These are phyloP conservation scores for Pantherophis alleghaniensis DNA, from an alignment of 2,797 vertebrate genomes.

Conservation along the genomic window DNA sequence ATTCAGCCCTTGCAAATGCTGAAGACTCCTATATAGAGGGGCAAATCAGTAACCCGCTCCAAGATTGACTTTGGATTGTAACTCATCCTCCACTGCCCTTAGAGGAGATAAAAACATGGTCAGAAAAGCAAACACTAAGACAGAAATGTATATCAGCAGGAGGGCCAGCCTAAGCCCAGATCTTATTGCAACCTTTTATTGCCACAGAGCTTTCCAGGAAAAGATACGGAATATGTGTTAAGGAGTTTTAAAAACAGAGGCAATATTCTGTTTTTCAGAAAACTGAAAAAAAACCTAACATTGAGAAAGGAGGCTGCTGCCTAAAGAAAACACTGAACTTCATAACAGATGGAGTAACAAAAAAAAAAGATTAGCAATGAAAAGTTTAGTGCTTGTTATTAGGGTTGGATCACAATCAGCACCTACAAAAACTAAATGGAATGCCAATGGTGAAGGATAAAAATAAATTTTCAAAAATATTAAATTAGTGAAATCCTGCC, in stretches of 20 bases:
- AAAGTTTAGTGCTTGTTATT: neutral
- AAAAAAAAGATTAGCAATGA: neutral
- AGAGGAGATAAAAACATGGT: neutral
- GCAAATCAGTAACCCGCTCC: neutral
- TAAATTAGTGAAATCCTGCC: neutral
- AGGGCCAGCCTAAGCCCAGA: neutral
- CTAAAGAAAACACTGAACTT: neutral
- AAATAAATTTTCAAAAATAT: neutral
- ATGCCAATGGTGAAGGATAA: neutral
- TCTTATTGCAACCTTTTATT: neutral
- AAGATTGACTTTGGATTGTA: neutral
- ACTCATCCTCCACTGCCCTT: neutral
- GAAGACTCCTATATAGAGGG: no score
- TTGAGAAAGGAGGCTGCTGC: neutral
- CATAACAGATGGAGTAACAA: neutral
- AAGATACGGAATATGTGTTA: neutral
- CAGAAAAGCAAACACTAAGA: conserved; percentile 14
- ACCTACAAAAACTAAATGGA: neutral
- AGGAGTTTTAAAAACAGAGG: neutral
- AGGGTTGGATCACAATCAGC: neutral
- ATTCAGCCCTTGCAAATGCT: neutral
- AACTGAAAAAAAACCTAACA: neutral
- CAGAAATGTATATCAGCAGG: neutral
- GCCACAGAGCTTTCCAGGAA: neutral
- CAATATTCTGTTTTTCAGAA: neutral